These are phyloP conservation scores for Odontomachus brunneus DNA, from an alignment of 1,140 invertebrate genomes.

Conservation along the genomic window DNA sequence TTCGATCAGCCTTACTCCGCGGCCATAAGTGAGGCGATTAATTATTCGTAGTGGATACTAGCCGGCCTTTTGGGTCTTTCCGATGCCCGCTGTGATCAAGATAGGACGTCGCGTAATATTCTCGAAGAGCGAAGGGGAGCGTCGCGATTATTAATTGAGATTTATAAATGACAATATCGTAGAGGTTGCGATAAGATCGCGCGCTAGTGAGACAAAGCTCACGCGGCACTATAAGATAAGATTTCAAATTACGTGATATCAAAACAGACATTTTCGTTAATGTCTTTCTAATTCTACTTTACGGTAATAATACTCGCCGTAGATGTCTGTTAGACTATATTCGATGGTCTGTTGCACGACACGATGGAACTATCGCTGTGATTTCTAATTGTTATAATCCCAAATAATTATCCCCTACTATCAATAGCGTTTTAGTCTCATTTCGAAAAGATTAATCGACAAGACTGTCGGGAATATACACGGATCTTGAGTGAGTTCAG, in stretches of 20 bases:
- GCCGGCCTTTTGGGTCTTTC: background rate
- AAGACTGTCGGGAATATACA: conserved; percentile 13
- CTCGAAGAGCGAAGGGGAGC: background rate
- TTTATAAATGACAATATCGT: conserved; percentile 36
- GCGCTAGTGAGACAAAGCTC: background rate
- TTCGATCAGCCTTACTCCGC: conserved; percentile 33
- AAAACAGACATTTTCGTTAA: background rate
- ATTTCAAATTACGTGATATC: background rate
- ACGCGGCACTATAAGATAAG: background rate
- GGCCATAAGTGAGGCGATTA: conserved; percentile 40
- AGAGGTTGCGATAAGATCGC: background rate
- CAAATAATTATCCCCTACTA: conserved; percentile 42
- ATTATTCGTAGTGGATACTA: conserved; percentile 41
- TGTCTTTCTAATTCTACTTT: background rate
- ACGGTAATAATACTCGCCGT: background rate
- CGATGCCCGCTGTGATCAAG: conserved; percentile 32
- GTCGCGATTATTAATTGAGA: conserved; percentile 34
- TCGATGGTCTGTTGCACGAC: background rate
- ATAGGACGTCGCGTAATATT: conserved; percentile 4
- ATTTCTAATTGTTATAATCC: conserved; percentile 27
- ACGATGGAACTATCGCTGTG: background rate
- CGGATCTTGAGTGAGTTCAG: conserved; percentile 25
- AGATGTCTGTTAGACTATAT: conserved; percentile 1
- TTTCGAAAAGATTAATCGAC: conserved; percentile 6
- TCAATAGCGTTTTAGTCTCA: conserved; percentile 5